A percentile compares a stretch with the other conserved stretches of the same genome.
Conservation (phyloP, 1,140 invertebrate genomes). For the Magallana angulata region DNA sequence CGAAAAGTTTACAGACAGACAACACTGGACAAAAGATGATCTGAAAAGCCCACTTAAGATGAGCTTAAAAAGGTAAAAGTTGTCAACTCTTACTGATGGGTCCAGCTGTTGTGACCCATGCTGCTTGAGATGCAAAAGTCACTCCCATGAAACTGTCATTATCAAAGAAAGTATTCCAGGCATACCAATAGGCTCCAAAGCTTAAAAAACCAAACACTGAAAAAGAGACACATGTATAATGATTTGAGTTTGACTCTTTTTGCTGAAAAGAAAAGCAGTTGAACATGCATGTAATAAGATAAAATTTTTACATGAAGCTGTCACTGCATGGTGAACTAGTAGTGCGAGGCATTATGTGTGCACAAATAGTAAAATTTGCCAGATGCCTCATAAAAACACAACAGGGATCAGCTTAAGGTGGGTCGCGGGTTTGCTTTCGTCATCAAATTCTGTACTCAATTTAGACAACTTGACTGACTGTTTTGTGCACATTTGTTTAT, state of each 20-base stretch:
- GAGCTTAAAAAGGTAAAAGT: neutral
- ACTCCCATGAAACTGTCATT: neutral
- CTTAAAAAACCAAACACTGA: neutral
- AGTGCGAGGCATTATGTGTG: too few species aligned
- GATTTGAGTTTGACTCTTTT: too few species aligned
- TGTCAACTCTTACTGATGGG: neutral
- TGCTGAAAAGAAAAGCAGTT: too few species aligned
- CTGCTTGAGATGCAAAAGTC: neutral
- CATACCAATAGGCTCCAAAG: neutral
- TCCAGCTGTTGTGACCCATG: neutral
- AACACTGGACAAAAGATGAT: neutral
- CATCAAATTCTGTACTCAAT: too few species aligned
- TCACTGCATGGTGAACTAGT: neutral
- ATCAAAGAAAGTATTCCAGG: conserved; percentile 11
- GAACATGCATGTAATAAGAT: too few species aligned
- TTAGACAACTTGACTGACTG: too few species aligned
- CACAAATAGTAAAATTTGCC: too few species aligned
- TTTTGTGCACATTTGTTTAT: too few species aligned
- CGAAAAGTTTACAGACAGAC: neutral
- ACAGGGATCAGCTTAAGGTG: too few species aligned
- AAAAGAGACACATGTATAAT: neutral
- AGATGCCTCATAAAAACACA: too few species aligned
- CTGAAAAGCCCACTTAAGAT: too few species aligned
- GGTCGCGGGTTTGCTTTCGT: too few species aligned
- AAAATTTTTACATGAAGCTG: neutral